Evolutionary conservation across 2,113 vertebrate genomes (phyloP), one percentile per base, ranked within the genome.

Genomic region (Nestor notabilis): DNA sequence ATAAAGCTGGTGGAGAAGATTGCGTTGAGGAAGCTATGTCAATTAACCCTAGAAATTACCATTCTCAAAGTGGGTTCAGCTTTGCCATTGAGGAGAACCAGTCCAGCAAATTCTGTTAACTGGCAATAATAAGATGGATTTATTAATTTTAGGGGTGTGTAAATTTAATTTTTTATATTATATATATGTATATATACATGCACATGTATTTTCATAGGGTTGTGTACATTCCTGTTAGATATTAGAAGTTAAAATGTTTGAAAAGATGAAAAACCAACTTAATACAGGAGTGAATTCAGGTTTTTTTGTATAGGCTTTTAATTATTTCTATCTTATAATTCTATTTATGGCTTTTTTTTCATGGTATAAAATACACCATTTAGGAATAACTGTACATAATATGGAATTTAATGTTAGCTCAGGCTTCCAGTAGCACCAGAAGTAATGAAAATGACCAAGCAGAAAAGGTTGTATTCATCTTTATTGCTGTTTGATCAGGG

Each of bases 1-100:
- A 97, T 97, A 98, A 98, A 98, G 98, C 97, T 72, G 64, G 95
- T 96, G 58, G 70, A 97, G 97, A 97, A 97, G 97, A 98, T 90
- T 97, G 96, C 28, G 69, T 95, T 49, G 91, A 97, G 95, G 96
- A 97, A 97, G 96, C 95, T 79, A 87, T 90, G 95, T 98, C 97
- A 97, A 97, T 98, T 98, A 98, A 98, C 97, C 98, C 98, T 98
- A 85, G 39, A 97, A 98, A 97, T 98, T 96, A 96, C 96, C 94
- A 83, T 72, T 60, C 47, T 96, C 85, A 90, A 97, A 96, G 85
- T 95, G 79, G 83, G 82, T 96, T 97, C 68, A 90, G 94, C 85
- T 95, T 87, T 96, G 70, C 92, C 75, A 47, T 80, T 93, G 95
- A 93, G 98, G 98, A 94, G 94, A 97, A 91, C 7, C 28, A 82